phyloP scores from a whole-genome alignment of 92 coral and sea anemone genomes.

The Pocillopora grandis region DNA sequence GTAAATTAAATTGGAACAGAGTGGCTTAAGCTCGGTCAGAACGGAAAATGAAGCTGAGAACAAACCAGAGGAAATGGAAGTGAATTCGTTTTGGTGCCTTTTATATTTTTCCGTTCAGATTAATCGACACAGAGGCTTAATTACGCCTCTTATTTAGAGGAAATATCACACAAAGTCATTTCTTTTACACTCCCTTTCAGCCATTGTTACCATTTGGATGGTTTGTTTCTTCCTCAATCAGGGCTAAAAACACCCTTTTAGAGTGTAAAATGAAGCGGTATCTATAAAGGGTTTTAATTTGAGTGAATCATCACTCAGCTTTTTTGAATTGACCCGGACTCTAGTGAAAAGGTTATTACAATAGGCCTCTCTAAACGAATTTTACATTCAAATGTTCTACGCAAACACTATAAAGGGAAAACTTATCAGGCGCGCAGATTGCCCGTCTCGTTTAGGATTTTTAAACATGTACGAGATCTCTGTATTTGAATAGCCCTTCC shows the following conservation, averaged over 20 bases:
- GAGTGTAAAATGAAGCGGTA: constrained; percentile 40
- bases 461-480: constrained; percentile 43
- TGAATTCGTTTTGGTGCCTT: constrained; percentile 40
- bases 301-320: constrained; percentile 33
- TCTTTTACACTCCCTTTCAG: constrained; percentile 35
- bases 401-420: constrained; percentile 36
- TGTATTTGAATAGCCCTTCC: constrained; percentile 24
- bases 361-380: constrained; percentile 15
- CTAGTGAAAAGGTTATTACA: constrained; percentile 16
- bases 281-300: constrained; percentile 43
- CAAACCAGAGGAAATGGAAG: constrained; percentile 30
- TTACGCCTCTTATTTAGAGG: constrained; percentile 41
- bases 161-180: constrained; percentile 35
- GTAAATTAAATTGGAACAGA: constrained; percentile 57
- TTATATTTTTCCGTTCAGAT: constrained; percentile 45
- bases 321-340: constrained; percentile 25
- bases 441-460: constrained; percentile 21
- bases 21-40: constrained; percentile 20
- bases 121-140: constrained; percentile 48
- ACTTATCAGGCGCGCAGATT: constrained; percentile 29
- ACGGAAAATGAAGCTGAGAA: constrained; percentile 43
- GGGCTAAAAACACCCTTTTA: constrained; percentile 36
- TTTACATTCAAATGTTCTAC: constrained; percentile 23
- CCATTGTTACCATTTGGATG: constrained; percentile 41
- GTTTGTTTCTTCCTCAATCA: constrained; percentile 44